A percentile compares a stretch with the other conserved stretches of the same genome.
Conservation (phyloP, 2,797 vertebrate genomes). For the Atherinosoma microstoma region DNA sequence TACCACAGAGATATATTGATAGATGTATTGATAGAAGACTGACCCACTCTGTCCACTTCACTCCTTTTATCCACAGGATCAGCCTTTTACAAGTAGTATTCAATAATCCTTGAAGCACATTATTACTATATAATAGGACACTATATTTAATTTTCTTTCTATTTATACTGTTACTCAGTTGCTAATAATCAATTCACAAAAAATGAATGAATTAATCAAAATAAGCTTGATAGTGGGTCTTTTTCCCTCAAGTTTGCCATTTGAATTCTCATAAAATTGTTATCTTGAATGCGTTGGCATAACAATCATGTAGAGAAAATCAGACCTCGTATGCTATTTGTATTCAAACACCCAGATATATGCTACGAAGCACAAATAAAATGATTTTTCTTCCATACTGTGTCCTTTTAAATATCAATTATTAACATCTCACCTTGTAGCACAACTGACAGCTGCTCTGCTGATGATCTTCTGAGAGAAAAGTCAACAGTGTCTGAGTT, state of each 20-base stretch:
- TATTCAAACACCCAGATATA: no score
- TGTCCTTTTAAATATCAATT: background rate
- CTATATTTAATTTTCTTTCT: no score
- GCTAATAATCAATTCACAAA: background rate
- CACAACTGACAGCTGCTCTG: constrained; percentile 92
- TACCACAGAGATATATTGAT: background rate
- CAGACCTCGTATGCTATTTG: no score
- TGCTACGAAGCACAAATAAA: background rate
- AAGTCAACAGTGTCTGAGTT: constrained; percentile 89
- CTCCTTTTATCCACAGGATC: background rate
- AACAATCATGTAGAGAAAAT: no score
- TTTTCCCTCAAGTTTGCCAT: no score
- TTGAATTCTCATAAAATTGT: no score
- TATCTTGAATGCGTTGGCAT: no score
- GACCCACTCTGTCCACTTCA: background rate
- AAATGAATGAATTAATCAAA: background rate
- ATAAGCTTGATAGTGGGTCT: background rate
- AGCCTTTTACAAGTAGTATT: background rate
- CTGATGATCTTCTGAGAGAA: constrained; percentile 89
- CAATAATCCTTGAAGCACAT: background rate
- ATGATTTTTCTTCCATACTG: background rate
- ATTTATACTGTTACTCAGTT: background rate
- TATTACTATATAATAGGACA: background rate
- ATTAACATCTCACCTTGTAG: constrained; percentile 87
- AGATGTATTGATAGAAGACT: background rate